A percentile compares a stretch with the other conserved stretches of the same genome.
These are phyloP conservation scores for Danionella cerebrum DNA, from an alignment of 2,113 vertebrate genomes.

Conservation along the genomic window DNA sequence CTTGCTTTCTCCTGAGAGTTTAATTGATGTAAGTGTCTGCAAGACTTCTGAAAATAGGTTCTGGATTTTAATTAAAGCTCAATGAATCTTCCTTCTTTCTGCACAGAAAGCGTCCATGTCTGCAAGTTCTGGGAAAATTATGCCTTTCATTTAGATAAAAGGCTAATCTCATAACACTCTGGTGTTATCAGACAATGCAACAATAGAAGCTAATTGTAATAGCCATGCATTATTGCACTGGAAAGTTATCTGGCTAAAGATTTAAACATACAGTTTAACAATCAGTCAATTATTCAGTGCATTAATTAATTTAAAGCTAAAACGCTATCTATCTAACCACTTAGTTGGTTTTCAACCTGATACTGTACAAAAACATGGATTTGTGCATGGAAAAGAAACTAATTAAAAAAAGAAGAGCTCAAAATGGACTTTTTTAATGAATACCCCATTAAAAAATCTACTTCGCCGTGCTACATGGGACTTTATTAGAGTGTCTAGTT, in stretches of 20 bases:
- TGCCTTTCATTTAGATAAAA: conserved; percentile 74
- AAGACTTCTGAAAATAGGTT: conserved; percentile 62
- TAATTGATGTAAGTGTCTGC: conserved; percentile 56
- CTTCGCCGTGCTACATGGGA: conserved; percentile 35
- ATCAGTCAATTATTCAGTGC: conserved; percentile 14
- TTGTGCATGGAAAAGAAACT: too few relatives aligned
- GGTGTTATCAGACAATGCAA: conserved; percentile 65
- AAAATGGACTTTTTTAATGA: conserved; percentile 52
- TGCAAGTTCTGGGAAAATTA: conserved; percentile 56
- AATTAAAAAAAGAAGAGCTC: conserved; percentile 50
- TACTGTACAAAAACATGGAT: background rate
- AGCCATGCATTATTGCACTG: conserved; percentile 58
- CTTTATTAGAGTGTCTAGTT: conserved; percentile 50
- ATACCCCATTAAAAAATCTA: conserved; percentile 54
- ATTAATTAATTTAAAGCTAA: background rate
- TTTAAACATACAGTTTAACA: conserved; percentile 5
- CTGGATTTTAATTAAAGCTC: conserved; percentile 73
- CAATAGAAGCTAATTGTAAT: conserved; percentile 68
- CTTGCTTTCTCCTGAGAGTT: conserved; percentile 54
- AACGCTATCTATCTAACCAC: background rate
- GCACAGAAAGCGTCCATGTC: conserved; percentile 56
- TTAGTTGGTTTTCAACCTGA: background rate
- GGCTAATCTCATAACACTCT: conserved; percentile 70
- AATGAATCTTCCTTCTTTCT: conserved; percentile 61
- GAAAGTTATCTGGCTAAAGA: conserved; percentile 46